phyloP scores from a whole-genome alignment of 2,888 invertebrate species.

The Andricus curvator region DNA sequence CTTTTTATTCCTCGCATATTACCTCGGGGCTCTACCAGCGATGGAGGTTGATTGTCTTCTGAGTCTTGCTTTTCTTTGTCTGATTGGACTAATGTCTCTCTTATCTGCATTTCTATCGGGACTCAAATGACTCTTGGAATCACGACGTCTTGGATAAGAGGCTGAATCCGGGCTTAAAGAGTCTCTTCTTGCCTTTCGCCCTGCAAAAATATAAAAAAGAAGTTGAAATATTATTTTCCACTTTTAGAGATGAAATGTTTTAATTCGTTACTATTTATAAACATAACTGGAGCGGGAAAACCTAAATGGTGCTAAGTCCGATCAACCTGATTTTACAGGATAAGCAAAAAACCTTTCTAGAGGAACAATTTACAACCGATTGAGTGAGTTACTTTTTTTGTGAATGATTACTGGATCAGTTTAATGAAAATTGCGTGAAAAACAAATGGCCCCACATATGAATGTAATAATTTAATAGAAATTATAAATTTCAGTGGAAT shows the following conservation, averaged over 20 bases:
- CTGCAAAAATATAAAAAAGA: conserved; percentile 69
- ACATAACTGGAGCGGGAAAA: not conserved
- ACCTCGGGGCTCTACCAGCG: conserved; percentile 80
- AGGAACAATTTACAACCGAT: too few species aligned
- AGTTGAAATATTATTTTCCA: not conserved
- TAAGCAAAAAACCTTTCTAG: too few species aligned
- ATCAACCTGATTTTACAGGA: too few species aligned
- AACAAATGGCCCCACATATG: too few species aligned
- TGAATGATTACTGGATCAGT: too few species aligned
- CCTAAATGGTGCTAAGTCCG: too few species aligned
- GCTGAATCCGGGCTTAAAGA: conserved; percentile 95
- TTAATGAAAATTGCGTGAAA: too few species aligned
- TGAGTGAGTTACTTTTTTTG: too few species aligned
- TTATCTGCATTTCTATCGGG: conserved; percentile 86
- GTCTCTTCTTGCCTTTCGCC: conserved; percentile 88
- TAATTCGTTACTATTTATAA: conserved; percentile 8
- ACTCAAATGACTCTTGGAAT: conserved; percentile 88
- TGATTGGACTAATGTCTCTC: conserved; percentile 88
- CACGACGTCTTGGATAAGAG: conserved; percentile 84
- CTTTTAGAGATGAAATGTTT: too few species aligned
- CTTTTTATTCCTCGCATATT: conserved; percentile 45
- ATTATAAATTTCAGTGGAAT: too few species aligned
- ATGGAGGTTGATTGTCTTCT: conserved; percentile 90
- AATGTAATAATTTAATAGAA: too few species aligned
- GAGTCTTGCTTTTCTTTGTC: conserved; percentile 84